Evolutionary conservation across 2,888 invertebrate genomes (phyloP), one percentile per base, ranked within the genome.

Genomic region (Mythimna loreyi): DNA sequence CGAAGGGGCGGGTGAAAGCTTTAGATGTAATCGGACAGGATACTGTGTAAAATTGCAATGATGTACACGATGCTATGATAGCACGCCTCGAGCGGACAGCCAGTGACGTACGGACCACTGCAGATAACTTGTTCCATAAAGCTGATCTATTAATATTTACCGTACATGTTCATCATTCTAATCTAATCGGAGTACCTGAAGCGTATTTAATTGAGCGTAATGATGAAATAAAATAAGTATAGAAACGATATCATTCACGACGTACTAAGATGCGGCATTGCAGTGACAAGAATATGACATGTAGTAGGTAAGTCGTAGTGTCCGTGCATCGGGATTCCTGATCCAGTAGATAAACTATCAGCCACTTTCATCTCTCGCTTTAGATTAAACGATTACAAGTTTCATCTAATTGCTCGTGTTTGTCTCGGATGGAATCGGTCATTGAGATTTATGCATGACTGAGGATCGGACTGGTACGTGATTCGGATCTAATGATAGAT

Each of bases 351-450:
- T 87, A 89, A 82, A 83, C 86, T 95, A 95, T 96, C 95, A 87
- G 82, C 80, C 84, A 94, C 95, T 96, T 96, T 96, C 95, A 96
- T 96, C 96, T 94, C 84, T 89, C 86, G 88, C 85, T 89, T 90
- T 88, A 92, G 94, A 95, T 95, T 92, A 92, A 92, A 91, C 90
- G 95, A 95, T 95, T 94, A 92, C 91, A 87, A 87, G 92, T 92
- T 93, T 90, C 91, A 87, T 93, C 92, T 95, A 95, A 96, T 95
- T 94, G 94, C 92, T 91, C 90, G 90, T 90, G 89, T 92, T 89
- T 91, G 92, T 91, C 91, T 91, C 89, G 90, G 82, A 84, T 87
- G 86, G 89, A 84, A 90, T 90, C 89, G 88, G 86, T 89, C 89
- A 90, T 89, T 88, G 89, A 91, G 88, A 90, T 90, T 90, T 89